These are phyloP conservation scores for Amphiura filiformis DNA, from an alignment of 35 echinoderm and acorn worm species.

Conservation along the genomic window DNA sequence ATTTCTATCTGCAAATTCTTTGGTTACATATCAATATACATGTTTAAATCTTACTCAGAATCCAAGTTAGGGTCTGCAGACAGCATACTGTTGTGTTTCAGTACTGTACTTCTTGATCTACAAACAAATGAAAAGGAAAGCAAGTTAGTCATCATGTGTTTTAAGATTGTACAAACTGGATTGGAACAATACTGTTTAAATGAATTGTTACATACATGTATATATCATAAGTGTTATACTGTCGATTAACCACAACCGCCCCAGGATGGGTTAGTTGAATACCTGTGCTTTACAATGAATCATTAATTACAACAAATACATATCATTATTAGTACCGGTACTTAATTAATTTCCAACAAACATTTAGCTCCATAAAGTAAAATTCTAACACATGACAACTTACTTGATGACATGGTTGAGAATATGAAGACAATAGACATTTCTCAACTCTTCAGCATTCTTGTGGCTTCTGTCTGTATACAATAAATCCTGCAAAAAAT, in stretches of 20 bases:
- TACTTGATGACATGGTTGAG: conserved; percentile 91
- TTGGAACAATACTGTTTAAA: background rate
- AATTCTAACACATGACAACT: too few relatives aligned
- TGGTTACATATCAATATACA: too few relatives aligned
- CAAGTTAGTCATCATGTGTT: too few relatives aligned
- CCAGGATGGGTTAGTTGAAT: too few relatives aligned
- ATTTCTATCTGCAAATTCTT: too few relatives aligned
- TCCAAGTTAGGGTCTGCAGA: conserved; percentile 55
- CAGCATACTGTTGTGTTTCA: conserved; percentile 85
- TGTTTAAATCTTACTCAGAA: conserved; percentile 95
- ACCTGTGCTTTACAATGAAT: too few relatives aligned
- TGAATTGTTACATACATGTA: background rate
- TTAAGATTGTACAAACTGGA: background rate
- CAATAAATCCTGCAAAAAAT: conserved; percentile 75
- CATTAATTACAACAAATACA: too few relatives aligned
- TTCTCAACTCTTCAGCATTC: conserved; percentile 63
- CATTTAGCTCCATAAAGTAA: too few relatives aligned
- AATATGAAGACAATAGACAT: conserved; percentile 80
- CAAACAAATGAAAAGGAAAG: too few relatives aligned
- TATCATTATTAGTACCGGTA: too few relatives aligned
- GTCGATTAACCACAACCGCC: too few relatives aligned
- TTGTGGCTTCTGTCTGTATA: conserved; percentile 72
- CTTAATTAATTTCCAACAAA: too few relatives aligned
- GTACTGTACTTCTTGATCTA: conserved; percentile 70
- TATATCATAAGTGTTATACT: background rate